These are phyloP conservation scores for Drosophila pseudotalamancana DNA, from an alignment of 2,888 invertebrate species.

Conservation along the genomic window DNA sequence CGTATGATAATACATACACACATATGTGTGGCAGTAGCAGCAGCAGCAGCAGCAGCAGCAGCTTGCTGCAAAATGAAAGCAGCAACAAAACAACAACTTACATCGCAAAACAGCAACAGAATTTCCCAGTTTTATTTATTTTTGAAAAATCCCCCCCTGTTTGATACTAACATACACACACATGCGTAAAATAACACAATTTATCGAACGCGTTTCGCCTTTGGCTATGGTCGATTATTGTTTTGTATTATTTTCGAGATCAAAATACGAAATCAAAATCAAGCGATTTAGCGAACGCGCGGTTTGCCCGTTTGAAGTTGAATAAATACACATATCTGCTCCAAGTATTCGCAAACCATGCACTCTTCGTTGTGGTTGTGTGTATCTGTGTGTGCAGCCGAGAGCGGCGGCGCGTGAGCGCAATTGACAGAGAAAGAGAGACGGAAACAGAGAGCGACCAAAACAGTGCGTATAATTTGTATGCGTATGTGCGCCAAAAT, in stretches of 20 bases:
- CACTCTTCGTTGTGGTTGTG: slow-evolving; percentile 44
- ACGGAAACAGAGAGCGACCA: slow-evolving; percentile 1
- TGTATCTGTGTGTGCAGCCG: slow-evolving; percentile 46
- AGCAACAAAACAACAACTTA: slow-evolving; percentile 61
- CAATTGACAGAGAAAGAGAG: background rate
- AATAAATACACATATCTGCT: slow-evolving; percentile 65
- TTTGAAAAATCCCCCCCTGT: background rate
- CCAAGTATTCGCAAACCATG: slow-evolving; percentile 60
- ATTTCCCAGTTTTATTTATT: slow-evolving; percentile 3
- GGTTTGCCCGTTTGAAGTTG: slow-evolving; percentile 77
- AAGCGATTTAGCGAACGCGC: slow-evolving; percentile 66
- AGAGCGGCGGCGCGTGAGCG: slow-evolving; percentile 50
- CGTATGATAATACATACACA: background rate
- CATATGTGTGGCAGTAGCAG: slow-evolving; percentile 4
- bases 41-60: slow-evolving; percentile 33
- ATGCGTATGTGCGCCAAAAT: slow-evolving; percentile 38
- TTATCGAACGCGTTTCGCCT: slow-evolving; percentile 16
- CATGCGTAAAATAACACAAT: slow-evolving; percentile 12
- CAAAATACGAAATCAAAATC: slow-evolving; percentile 56
- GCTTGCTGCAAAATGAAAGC: slow-evolving; percentile 74
- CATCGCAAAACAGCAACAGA: slow-evolving; percentile 57
- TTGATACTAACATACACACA: background rate
- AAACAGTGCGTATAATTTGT: slow-evolving; percentile 48
- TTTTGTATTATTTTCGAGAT: slow-evolving; percentile 49
- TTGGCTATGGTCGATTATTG: slow-evolving; percentile 16